A percentile compares a stretch with the other conserved stretches of the same genome.
These are phyloP conservation scores for Limnephilus auricula DNA, from an alignment of 2,888 invertebrate species.

Conservation along the genomic window DNA sequence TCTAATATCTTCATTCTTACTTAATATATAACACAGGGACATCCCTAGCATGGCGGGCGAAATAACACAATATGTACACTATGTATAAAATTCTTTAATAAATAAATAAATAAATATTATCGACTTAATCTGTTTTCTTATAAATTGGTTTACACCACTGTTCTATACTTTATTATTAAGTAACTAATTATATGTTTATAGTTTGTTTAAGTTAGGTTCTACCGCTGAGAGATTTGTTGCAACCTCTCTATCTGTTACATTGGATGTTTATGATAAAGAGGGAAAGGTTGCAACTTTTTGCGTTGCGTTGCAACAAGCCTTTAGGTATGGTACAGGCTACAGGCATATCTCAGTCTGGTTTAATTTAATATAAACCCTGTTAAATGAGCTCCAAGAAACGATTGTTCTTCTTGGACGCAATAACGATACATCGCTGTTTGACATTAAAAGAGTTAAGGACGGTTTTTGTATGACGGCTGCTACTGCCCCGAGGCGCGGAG, in stretches of 20 bases:
- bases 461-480: conserved; percentile 26
- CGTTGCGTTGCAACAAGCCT: no score
- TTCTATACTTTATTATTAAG: no score
- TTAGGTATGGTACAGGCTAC: neutral
- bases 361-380: neutral
- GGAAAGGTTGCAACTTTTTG: neutral
- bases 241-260: neutral
- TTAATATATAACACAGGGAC: no score
- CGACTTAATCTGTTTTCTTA: no score
- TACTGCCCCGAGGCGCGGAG: neutral
- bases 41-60: no score
- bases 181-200: no score
- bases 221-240: neutral
- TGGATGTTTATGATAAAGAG: neutral
- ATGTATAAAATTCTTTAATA: no score
- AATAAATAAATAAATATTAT: no score
- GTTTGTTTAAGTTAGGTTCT: neutral
- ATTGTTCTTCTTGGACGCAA: neutral
- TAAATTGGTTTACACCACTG: no score
- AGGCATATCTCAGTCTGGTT: neutral
- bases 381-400: neutral
- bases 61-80: no score
- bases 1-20: no score
- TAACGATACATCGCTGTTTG: conserved; percentile 24
- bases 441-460: conserved; percentile 25